Percentiles rank a stretch among this genome's conserved stretches.
Conservation (phyloP, 2,113 vertebrate species). For the Lepus timidus region DNA sequence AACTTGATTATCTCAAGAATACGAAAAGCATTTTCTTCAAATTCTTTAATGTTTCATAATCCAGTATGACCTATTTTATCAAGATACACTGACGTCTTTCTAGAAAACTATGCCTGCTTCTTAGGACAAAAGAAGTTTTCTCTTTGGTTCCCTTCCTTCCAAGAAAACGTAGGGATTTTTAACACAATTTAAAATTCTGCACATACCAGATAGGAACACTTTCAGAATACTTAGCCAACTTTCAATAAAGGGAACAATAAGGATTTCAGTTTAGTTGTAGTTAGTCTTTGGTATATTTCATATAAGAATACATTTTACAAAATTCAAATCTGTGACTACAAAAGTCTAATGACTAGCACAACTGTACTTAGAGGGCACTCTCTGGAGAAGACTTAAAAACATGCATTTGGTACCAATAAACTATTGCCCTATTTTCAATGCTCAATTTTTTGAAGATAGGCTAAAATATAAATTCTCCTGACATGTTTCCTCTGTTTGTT, state of each 20-base stretch:
- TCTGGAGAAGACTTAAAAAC: not conserved
- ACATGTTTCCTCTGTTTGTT: not conserved
- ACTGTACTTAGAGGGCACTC: not conserved
- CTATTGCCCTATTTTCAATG: not conserved
- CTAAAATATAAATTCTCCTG: conserved; percentile 9
- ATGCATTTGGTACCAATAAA: not conserved
- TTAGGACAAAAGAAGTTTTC: conserved; percentile 20
- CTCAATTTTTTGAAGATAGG: not conserved
- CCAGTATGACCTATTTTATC: not conserved
- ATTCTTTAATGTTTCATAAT: conserved; percentile 25
- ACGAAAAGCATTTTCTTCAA: conserved; percentile 14
- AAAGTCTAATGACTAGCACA: not conserved
- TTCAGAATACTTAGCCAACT: conserved; percentile 2
- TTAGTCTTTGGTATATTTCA: not conserved
- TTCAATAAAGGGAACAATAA: not conserved
- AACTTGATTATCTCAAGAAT: not conserved
- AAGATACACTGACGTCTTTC: not conserved
- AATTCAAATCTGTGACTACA: not conserved
- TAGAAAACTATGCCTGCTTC: not conserved
- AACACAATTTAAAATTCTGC: not conserved
- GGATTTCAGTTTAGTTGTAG: not conserved
- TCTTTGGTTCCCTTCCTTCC: not conserved
- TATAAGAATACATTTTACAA: not conserved
- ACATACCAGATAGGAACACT: not conserved
- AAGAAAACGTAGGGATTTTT: conserved; percentile 36